phyloP scores from a whole-genome alignment of 2,888 invertebrate species.

The Rhagonycha fulva region DNA sequence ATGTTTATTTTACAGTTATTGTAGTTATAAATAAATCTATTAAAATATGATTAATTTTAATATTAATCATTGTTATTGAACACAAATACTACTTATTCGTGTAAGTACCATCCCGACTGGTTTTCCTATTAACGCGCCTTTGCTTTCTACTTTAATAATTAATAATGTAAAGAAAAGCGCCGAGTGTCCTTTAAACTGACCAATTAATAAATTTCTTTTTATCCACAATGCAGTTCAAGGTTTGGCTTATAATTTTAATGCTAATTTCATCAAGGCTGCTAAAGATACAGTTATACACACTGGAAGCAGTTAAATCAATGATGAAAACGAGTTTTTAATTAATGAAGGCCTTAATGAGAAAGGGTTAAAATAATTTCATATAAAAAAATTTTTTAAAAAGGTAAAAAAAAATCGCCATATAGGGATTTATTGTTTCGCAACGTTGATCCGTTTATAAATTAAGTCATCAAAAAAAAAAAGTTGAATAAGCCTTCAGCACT shows the following conservation, averaged over 20 bases:
- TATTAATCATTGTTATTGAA: not conserved
- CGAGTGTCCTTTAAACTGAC: not conserved
- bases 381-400: not conserved
- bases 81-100: not conserved
- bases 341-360: not conserved
- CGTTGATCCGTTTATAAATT: not conserved
- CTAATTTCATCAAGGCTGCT: slow-evolving; percentile 34
- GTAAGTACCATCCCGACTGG: not conserved
- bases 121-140: not conserved
- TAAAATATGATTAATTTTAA: not conserved
- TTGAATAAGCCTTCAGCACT: not conserved
- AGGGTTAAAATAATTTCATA: not conserved
- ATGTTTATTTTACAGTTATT: too few relatives aligned
- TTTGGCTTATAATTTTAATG: slow-evolving; percentile 25
- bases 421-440: not conserved
- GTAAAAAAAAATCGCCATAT: not conserved
- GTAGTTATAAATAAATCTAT: too few relatives aligned
- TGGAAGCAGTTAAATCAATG: slow-evolving; percentile 1
- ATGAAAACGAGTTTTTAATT: not conserved
- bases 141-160: not conserved
- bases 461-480: not conserved
- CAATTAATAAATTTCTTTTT: slow-evolving; percentile 5
- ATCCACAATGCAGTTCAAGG: slow-evolving; percentile 26
- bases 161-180: not conserved
- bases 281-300: slow-evolving; percentile 29